These are phyloP conservation scores for Busseola fusca DNA, from an alignment of 2,888 invertebrate species.

Conservation along the genomic window DNA sequence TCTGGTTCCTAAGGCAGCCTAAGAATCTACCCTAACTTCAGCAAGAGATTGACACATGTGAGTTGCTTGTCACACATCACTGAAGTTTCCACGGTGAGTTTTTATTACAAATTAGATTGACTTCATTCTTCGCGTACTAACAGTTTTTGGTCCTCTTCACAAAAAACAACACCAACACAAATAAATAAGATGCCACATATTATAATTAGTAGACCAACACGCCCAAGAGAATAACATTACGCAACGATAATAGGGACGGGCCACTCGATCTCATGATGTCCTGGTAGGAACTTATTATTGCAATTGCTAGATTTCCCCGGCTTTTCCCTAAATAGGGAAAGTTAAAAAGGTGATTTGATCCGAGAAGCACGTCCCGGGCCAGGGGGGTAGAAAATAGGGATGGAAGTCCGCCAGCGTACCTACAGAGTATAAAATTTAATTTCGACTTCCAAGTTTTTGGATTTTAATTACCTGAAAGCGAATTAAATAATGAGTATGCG, in stretches of 20 bases:
- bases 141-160: neutral
- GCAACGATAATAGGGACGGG: constrained; percentile 75
- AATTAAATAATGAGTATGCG: constrained; percentile 83
- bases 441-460: constrained; percentile 86
- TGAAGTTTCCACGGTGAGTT: too few relatives aligned
- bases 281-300: constrained; percentile 82
- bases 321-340: constrained; percentile 88
- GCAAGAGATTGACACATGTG: neutral
- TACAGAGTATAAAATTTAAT: constrained; percentile 85
- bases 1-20: neutral
- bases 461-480: constrained; percentile 88
- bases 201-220: constrained; percentile 67
- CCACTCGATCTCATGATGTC: constrained; percentile 80
- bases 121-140: neutral
- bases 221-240: constrained; percentile 67
- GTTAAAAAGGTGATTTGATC: constrained; percentile 88
- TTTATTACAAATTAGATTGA: too few relatives aligned
- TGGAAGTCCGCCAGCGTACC: constrained; percentile 55
- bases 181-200: constrained; percentile 44
- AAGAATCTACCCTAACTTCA: neutral
- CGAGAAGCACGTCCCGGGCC: constrained; percentile 81
- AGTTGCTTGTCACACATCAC: too few relatives aligned
- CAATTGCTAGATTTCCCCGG: constrained; percentile 84
- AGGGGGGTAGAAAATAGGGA: constrained; percentile 57
- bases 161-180: neutral